These are phyloP conservation scores for Penaeus monodon DNA, from an alignment of 2,888 invertebrate genomes.

Conservation along the genomic window DNA sequence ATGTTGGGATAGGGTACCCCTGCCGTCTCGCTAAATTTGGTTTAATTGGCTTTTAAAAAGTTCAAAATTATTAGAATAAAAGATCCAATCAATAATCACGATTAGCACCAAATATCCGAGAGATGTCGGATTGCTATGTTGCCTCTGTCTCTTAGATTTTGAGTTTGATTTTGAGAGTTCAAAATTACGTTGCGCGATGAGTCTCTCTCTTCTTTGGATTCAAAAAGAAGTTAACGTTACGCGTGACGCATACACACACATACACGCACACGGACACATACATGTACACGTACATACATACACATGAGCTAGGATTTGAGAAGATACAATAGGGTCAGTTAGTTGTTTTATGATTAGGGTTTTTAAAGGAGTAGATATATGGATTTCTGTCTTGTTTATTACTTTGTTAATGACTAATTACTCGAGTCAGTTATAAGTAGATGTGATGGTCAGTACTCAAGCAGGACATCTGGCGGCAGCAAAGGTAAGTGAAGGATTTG, in stretches of 20 bases:
- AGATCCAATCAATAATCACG: background rate
- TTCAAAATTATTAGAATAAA: background rate
- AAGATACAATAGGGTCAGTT: background rate
- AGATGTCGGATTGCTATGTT: too few relatives aligned
- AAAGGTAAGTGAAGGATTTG: constrained; percentile 45
- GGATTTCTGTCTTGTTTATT: too few relatives aligned
- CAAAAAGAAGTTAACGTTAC: background rate
- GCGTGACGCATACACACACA: constrained; percentile 14
- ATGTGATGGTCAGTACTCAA: constrained; percentile 48
- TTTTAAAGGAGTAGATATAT: background rate
- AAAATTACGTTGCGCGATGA: too few relatives aligned
- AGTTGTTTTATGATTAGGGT: background rate
- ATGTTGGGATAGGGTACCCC: constrained; percentile 99
- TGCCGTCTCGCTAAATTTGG: constrained; percentile 69
- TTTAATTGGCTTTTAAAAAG: constrained; percentile 34
- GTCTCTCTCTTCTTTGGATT: background rate
- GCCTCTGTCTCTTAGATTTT: too few relatives aligned
- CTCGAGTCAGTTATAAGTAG: constrained; percentile 44
- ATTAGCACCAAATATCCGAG: background rate
- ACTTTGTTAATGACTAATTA: constrained; percentile 29
- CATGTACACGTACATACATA: constrained; percentile 9
- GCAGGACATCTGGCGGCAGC: constrained; percentile 23
- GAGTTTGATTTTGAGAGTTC: too few relatives aligned
- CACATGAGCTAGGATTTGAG: constrained; percentile 4
- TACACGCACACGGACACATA: constrained; percentile 16